Evolutionary conservation across 2,113 vertebrate genomes (phyloP), one percentile per base, ranked within the genome.

Genomic region (Nematolebias whitei): DNA sequence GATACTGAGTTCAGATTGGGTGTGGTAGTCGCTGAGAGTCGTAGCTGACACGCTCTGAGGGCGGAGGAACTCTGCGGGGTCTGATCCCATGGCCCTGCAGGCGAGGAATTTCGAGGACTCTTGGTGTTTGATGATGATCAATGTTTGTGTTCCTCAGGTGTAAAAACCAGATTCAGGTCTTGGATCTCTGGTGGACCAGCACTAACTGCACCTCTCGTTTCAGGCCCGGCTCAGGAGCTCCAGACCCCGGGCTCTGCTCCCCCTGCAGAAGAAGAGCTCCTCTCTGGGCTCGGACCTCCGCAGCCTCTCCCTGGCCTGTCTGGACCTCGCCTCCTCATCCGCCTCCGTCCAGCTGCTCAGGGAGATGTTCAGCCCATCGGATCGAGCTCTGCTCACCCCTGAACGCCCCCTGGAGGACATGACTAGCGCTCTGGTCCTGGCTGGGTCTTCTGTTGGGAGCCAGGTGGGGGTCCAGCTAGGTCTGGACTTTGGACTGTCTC

Each of bases 281-380:
- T 50, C 63, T 15, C 71, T 71, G 55, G 82, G 52, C 26, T 2
- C 38, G 52, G 70, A 70, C 1, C 23, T 35, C 26, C 32, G 4
- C 22, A 6, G 32, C 49, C 9, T 70, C 40, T 45, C 76, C 32
- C 63, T 84, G 71, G 71, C 78, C 67, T 76, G 82, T 53, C 73
- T 88, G 76, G 88, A 89, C 14, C 80, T 89, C 1, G 79, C 83
- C 39, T 76, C 80, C 0, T 84, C 85, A 0, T 64, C 85, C 0
- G 71, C 82, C 69, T 88, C 85, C 0, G 1, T 71, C 20, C 79
- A 53, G 1, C 63, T 89, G 26, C 76, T 87, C 56, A 43, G 66
- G 63, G 69, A 64, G 0, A 48, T 84, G 76, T 77, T 84, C 1
- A 15, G 51, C 10, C 24, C 71, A 0, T n/a, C n/a, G n/a, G n/a